Percentiles rank a stretch among this genome's conserved stretches.
Evolutionary conservation across 2,797 vertebrate genomes (phyloP).

Genomic region (Spinus olivaceus): DNA sequence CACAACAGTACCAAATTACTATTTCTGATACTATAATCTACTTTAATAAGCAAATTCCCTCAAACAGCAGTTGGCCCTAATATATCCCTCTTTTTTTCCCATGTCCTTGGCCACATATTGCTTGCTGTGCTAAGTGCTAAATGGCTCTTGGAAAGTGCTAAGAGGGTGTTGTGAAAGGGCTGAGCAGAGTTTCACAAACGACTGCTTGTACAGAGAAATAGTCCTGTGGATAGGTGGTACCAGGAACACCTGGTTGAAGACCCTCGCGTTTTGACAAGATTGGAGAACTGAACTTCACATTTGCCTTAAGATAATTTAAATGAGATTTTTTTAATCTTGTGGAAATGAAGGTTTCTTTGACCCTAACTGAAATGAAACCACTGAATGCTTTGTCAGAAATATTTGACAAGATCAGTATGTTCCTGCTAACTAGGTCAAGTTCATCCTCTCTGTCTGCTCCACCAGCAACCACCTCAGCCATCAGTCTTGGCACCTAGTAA

Average conservation of each 20-base stretch:
- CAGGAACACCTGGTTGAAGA: background rate
- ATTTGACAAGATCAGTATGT: background rate
- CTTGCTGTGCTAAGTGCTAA: constrained; percentile 34
- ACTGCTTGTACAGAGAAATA: background rate
- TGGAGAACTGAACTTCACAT: background rate
- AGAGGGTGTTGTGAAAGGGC: constrained; percentile 12
- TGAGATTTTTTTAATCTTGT: background rate
- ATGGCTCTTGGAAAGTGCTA: constrained; percentile 32
- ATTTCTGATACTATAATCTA: background rate
- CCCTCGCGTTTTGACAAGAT: background rate
- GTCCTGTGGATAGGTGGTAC: background rate
- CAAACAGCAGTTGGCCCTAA: background rate
- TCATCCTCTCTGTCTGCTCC: background rate
- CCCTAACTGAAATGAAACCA: background rate
- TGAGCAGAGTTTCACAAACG: background rate
- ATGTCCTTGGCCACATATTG: background rate
- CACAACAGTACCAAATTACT: background rate
- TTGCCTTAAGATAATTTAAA: background rate
- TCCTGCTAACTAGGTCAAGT: constrained; percentile 3
- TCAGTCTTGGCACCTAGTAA: background rate
- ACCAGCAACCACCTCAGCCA: background rate
- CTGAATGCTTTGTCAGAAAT: background rate
- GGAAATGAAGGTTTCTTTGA: background rate
- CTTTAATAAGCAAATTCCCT: constrained; percentile 17
- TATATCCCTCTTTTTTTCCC: background rate